Conservation (phyloP, 2,888 invertebrate species). For the Coecobrya sp. region DNA sequence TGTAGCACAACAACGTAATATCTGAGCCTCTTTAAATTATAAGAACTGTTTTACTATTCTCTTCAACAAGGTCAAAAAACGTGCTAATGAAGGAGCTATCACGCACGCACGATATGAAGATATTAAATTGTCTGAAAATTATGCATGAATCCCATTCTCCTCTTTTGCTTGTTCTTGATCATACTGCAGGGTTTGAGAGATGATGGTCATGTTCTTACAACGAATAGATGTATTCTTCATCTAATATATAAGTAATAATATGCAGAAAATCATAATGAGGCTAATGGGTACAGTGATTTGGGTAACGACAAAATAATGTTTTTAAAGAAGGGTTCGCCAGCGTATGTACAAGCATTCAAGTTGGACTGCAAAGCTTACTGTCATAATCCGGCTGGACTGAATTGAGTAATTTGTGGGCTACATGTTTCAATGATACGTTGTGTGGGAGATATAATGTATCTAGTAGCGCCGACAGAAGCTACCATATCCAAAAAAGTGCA, state of each 20-base stretch:
- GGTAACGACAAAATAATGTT: slow-evolving; percentile 67
- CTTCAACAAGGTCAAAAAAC: neutral
- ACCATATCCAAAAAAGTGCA: neutral
- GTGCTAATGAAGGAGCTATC: slow-evolving; percentile 44
- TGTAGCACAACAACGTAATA: neutral
- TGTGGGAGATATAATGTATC: no score
- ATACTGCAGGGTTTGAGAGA: slow-evolving; percentile 9
- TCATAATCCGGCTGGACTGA: neutral
- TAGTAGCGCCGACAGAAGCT: no score
- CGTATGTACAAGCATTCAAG: neutral
- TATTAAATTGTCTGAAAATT: slow-evolving; percentile 46
- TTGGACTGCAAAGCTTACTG: neutral
- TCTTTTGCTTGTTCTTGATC: slow-evolving; percentile 16
- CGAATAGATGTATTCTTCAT: slow-evolving; percentile 42
- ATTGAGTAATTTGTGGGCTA: neutral
- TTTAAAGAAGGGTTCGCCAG: neutral
- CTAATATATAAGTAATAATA: no score
- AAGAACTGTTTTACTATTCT: neutral
- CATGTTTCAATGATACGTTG: neutral
- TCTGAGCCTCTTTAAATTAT: no score
- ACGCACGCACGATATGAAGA: slow-evolving; percentile 41
- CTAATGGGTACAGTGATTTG: slow-evolving; percentile 69
- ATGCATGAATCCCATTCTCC: slow-evolving; percentile 22
- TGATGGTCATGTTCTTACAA: neutral
- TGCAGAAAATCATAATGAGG: slow-evolving; percentile 52